phyloP scores from a whole-genome alignment of 2,888 invertebrate species.

The Rhamphomyia laevipes region DNA sequence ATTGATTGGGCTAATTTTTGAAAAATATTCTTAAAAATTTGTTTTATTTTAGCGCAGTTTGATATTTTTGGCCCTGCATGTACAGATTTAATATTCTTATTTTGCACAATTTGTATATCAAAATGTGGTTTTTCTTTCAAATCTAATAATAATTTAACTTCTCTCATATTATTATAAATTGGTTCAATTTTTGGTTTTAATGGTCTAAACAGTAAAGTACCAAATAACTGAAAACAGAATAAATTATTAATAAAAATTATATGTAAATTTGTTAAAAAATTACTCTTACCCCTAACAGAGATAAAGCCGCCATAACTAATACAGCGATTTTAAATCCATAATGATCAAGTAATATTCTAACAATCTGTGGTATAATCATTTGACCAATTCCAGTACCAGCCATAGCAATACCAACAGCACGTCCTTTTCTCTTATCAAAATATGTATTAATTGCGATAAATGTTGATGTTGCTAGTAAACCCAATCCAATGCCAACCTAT shows the following conservation, averaged over 20 bases:
- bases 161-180: conserved; percentile 29
- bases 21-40: conserved; percentile 22
- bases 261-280: not conserved
- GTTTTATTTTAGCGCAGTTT: conserved; percentile 9
- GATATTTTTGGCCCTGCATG: conserved; percentile 12
- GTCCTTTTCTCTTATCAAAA: conserved; percentile 52
- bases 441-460: conserved; percentile 62
- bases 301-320: conserved; percentile 49
- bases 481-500: conserved; percentile 52
- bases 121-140: conserved; percentile 12
- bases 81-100: conserved; percentile 1
- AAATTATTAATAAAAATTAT: not conserved
- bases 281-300: conserved; percentile 50
- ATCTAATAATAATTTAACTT: conserved; percentile 22
- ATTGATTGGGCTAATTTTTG: conserved; percentile 40
- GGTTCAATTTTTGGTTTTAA: conserved; percentile 41
- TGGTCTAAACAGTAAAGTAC: conserved; percentile 47
- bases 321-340: conserved; percentile 54
- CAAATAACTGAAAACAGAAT: conserved; percentile 39
- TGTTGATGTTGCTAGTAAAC: conserved; percentile 57
- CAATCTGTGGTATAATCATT: conserved; percentile 60
- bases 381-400: conserved; percentile 67
- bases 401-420: conserved; percentile 63
- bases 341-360: conserved; percentile 49
- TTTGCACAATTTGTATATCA: conserved; percentile 14